Evolutionary conservation across 2,888 invertebrate genomes (phyloP), one percentile per base, ranked within the genome.

Genomic region (Deilephila porcellus): DNA sequence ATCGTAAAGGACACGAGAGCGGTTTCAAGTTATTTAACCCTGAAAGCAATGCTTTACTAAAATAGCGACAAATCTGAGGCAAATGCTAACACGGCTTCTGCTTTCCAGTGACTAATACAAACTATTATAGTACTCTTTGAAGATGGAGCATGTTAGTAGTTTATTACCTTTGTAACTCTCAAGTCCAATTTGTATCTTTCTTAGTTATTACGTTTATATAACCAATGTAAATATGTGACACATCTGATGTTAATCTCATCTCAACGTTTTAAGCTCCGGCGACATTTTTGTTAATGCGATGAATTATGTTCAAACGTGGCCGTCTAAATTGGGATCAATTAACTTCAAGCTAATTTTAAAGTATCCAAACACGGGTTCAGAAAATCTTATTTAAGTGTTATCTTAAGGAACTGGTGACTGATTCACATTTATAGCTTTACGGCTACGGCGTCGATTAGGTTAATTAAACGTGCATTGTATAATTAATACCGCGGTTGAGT

Each of bases 21-120:
- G 76, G 82, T 85, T 88, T 85, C 82, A 85, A 92, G 92, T 92
- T 93, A 93, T 93, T 93, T 93, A 93, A 93, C 93, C 93, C 93
- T 93, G 93, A 93, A 93, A 90, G 86, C 87, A 84, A 83, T 83
- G 85, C 82, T 79, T 67, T 81, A 86, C 92, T 82, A 83, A 91
- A 93, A 93, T 93, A 93, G 90, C 86, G 77, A 82, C 86, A 84
- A 86, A 87, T 83, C 86, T 85, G 80, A 83, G 88, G 81, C 86
- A 84, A 87, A 81, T 85, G 84, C 86, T 88, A 85, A 86, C 86
- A 89, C 80, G 56, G 56, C 86, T 82, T 86, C 85, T 83, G 83
- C 82, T 84, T 83, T 83, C 76, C 73, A 78, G 83, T 88, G 88
- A 88, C 88, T 88, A 88, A 89, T 85, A 82, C 85, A 74, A 73